Conservation (phyloP, 1,140 invertebrate genomes). For the Cataglyphis hispanica region DNA sequence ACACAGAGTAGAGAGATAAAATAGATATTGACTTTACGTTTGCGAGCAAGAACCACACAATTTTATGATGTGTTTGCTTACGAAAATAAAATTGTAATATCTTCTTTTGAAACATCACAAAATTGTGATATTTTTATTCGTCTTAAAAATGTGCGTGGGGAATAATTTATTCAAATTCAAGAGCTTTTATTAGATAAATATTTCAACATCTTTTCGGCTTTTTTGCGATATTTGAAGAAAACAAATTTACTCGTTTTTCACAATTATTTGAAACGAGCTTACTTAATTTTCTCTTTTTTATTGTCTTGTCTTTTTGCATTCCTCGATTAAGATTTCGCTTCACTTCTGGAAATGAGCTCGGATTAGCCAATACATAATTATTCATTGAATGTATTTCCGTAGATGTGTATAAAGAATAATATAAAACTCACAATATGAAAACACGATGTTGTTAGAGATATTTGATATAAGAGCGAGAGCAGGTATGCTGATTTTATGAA, state of each 20-base stretch:
- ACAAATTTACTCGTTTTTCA: background rate
- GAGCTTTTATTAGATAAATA: background rate
- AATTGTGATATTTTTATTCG: background rate
- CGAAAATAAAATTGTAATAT: background rate
- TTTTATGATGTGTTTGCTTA: background rate
- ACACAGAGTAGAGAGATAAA: constrained; percentile 21
- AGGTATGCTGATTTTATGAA: constrained; percentile 43
- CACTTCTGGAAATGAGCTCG: background rate
- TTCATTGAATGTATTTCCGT: constrained; percentile 44
- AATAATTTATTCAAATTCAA: background rate
- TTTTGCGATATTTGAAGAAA: background rate
- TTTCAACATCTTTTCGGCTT: background rate
- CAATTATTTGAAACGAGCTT: background rate
- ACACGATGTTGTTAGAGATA: background rate
- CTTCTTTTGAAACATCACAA: background rate
- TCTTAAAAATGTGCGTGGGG: background rate
- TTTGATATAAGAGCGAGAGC: background rate
- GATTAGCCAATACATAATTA: constrained; percentile 23
- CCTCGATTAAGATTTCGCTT: constrained; percentile 8
- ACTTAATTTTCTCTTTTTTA: background rate
- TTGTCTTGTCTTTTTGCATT: background rate
- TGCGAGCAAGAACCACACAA: background rate
- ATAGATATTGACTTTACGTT: background rate
- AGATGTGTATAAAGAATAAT: background rate
- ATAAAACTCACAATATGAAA: constrained; percentile 15